These are phyloP conservation scores for Remorina albescens DNA, from an alignment of 2,797 vertebrate species.

Conservation along the genomic window DNA sequence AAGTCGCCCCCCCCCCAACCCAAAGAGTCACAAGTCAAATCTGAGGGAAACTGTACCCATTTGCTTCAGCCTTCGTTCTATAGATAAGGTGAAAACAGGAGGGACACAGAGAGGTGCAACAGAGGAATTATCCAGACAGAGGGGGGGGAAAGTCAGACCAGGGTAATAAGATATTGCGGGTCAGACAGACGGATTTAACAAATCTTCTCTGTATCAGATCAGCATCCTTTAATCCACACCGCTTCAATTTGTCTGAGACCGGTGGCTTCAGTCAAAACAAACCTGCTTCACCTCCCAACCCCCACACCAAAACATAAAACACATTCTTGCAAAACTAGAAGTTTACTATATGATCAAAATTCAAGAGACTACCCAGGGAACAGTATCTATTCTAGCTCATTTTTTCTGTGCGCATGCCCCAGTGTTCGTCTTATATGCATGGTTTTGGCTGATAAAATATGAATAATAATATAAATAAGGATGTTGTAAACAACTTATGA, in stretches of 20 bases:
- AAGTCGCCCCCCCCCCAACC: not conserved
- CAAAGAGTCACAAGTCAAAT: slow-evolving; percentile 3
- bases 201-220: slow-evolving; percentile 74
- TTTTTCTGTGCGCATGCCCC: not conserved
- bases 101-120: slow-evolving; percentile 20
- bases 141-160: slow-evolving; percentile 3
- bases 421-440: not conserved
- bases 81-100: not conserved
- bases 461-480: not conserved
- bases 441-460: not conserved
- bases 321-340: slow-evolving; percentile 4
- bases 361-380: not conserved
- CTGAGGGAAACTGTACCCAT: not conserved
- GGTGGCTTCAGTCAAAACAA: slow-evolving; percentile 65
- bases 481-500: not conserved
- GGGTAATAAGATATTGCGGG: slow-evolving; percentile 63
- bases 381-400: not conserved
- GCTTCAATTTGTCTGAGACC: slow-evolving; percentile 75
- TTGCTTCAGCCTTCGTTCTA: slow-evolving; percentile 1
- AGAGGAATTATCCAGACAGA: slow-evolving; percentile 31
- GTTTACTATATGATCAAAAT: not conserved
- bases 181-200: slow-evolving; percentile 76
- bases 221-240: slow-evolving; percentile 70
- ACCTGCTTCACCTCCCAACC: not conserved
- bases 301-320: not conserved